Evolutionary conservation across 37 sponge, comb jelly and placozoan species (phyloP), one percentile per base, ranked within the genome.

Genomic region (Axinella damicornis): DNA sequence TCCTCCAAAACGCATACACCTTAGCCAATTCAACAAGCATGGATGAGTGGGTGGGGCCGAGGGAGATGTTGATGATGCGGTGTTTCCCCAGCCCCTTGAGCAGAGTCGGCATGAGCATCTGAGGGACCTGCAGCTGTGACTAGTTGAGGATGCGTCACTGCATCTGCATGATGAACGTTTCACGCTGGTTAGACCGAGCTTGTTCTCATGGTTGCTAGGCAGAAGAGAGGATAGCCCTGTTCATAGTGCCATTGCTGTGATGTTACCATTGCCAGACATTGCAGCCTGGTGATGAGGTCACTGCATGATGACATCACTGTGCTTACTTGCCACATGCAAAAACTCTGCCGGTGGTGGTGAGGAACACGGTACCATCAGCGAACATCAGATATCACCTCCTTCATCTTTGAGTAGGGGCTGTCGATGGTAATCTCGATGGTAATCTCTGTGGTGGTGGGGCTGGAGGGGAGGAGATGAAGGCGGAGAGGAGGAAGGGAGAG

Each of bases 301-400:
- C 9, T 46, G 46, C 9, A 9, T 46, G 46, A 46, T 46, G 46
- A 46, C 9, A 46, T 46, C 46, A 46, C 9, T 46, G 46, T 9
- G 9, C 83, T 81, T 73, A 96, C 97, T 85, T 96, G 62, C 99
- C 99, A 80, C 96, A 94, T 9, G 96, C 99, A 61, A 86, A 90
- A 22, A 96, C 58, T 57, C 87, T 71, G 16, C 97, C 97, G 57
- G 79, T 84, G 27, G 78, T 83, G 25, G 99, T 98, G 37, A 98
- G 85, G 77, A 95, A 93, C 91, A 98, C 90, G 66, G 95, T 94
- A 24, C 97, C 91, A 38, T 98, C 99, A 98, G 56, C 72, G 53
- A 15, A 94, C 93, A 55, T 61, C 53, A n/a, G 34, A 71, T 0
- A 96, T 82, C 37, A 55, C 18, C 79, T 87, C 94, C 4, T 53